These are phyloP conservation scores for Agriopis marginaria DNA, from an alignment of 2,888 invertebrate genomes.

Conservation along the genomic window DNA sequence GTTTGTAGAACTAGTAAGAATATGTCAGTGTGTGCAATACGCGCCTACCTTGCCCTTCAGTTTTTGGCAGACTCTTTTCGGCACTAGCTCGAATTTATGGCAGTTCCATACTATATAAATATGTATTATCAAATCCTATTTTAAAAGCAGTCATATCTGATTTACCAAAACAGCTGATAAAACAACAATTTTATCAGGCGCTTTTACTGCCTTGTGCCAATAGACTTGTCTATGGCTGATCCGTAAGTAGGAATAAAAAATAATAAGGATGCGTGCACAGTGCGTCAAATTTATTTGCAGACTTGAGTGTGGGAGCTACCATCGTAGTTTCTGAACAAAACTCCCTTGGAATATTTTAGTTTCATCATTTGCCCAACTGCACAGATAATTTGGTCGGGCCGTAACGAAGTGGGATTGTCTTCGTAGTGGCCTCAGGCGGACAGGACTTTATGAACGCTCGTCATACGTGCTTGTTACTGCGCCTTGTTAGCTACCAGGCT, in stretches of 20 bases:
- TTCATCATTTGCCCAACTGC: neutral
- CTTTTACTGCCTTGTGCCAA: conserved; percentile 7
- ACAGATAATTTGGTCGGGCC: neutral
- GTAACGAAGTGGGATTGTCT: conserved; percentile 25
- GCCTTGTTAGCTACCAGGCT: conserved; percentile 36
- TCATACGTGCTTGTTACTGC: conserved; percentile 38
- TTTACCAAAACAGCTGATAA: neutral
- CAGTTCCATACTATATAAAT: too few relatives aligned
- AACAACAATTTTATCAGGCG: conserved; percentile 4
- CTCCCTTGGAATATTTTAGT: neutral
- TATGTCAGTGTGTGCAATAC: too few relatives aligned
- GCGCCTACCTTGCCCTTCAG: too few relatives aligned
- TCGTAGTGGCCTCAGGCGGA: conserved; percentile 21
- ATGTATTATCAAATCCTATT: too few relatives aligned
- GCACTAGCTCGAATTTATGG: too few relatives aligned
- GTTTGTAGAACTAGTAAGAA: too few relatives aligned
- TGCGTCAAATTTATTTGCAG: neutral
- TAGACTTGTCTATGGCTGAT: conserved; percentile 20
- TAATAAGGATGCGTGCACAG: conserved; percentile 27
- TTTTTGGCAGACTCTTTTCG: too few relatives aligned
- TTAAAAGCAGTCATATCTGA: too few relatives aligned
- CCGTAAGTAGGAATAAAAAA: conserved; percentile 36
- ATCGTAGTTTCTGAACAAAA: neutral
- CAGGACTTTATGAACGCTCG: conserved; percentile 26
- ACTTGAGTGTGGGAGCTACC: neutral